Evolutionary conservation across 1,140 invertebrate genomes (phyloP).

Genomic region (Papilio polytes): DNA sequence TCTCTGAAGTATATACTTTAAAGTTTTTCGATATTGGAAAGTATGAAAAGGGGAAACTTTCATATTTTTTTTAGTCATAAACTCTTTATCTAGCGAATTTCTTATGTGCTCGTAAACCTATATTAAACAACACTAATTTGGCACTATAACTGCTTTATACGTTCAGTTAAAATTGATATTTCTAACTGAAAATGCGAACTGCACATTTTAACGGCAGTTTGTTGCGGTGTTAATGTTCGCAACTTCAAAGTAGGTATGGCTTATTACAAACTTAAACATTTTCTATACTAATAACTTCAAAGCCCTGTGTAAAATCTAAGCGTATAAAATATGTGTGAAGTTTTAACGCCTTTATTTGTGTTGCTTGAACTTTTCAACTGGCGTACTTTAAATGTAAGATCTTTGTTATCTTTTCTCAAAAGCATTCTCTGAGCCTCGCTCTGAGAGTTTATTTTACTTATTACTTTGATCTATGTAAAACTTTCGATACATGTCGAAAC

Average conservation of each 20-base stretch:
- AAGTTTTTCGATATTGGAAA: too few species aligned
- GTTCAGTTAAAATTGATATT: too few species aligned
- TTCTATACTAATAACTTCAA: neutral
- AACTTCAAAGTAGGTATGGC: too few species aligned
- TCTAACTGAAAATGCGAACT: too few species aligned
- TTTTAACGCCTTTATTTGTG: slow-evolving; percentile 10
- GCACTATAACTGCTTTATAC: too few species aligned
- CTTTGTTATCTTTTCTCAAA: slow-evolving; percentile 7
- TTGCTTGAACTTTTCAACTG: slow-evolving; percentile 13
- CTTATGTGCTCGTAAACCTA: too few species aligned
- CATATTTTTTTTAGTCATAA: too few species aligned
- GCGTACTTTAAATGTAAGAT: neutral
- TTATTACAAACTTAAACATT: neutral
- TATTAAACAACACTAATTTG: too few species aligned
- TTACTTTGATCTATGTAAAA: neutral
- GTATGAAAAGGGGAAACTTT: too few species aligned
- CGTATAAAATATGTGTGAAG: neutral
- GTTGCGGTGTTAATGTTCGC: too few species aligned
- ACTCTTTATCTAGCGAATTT: too few species aligned
- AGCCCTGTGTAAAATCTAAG: neutral
- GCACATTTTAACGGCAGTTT: too few species aligned
- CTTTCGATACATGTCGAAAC: neutral
- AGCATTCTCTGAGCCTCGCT: neutral
- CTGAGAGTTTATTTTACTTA: neutral
- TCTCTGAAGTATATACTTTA: neutral